Evolutionary conservation across 2,113 vertebrate species (phyloP), one percentile per base, ranked within the genome.

Genomic region (Meles meles): DNA sequence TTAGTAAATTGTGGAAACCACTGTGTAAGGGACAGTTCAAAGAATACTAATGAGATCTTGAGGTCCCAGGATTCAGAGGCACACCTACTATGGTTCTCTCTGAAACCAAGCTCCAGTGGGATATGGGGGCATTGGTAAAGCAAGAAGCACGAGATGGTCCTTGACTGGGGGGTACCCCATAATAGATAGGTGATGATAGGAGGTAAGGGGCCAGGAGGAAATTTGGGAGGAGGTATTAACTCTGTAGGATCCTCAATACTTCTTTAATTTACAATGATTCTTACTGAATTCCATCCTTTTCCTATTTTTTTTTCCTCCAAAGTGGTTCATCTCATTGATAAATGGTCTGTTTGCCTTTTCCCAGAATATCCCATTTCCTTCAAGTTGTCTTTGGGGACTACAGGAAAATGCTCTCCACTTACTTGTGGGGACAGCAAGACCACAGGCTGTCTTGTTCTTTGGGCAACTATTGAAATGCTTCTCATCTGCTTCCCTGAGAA

Each of bases 291-390:
- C 21, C 76, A 85, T 42, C 39, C 37, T 85, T 88, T 94, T 81
- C 47, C 29, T 67, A 57, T 81, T 77, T 90, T 88, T 87, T 52
- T 52, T 85, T 42, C 6, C 31, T 79, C 49, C 23, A 71, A n/a
- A 47, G 37, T 49, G 18, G 12, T 47, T 95, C 82, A 5, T 31
- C 63, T 94, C 83, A 96, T 96, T 89, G 93, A 79, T 80, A 85
- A 88, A 77, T 52, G 39, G 47, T 59, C n/a, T 71, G 13, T 71
- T 85, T 96, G 55, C 21, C 81, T 91, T 85, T 92, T 77, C 81
- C 59, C 86, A 86, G 89, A 93, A 88, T 67, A 94, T 79, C 27
- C 85, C 93, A 89, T 69, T 96, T 97, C 47, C 79, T 94, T 95
- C 42, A 79, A 88, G 72, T 79, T 1, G 0, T 79, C 94, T 97